These are phyloP conservation scores for Amphimallon solstitiale DNA, from an alignment of 2,888 invertebrate species.

Conservation along the genomic window DNA sequence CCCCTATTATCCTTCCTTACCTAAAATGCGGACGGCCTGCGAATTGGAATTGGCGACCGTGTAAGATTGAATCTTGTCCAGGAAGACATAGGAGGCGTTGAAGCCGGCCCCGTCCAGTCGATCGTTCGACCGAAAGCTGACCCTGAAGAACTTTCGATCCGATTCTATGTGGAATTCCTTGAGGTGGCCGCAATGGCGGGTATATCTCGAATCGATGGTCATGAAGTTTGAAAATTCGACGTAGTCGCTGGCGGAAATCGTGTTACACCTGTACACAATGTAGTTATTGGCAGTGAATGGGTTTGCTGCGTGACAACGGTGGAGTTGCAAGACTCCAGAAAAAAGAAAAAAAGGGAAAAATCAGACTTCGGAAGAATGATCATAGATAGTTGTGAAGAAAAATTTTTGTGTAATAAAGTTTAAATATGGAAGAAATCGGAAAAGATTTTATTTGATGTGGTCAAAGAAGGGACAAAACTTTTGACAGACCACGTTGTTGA, in stretches of 20 bases:
- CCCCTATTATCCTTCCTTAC: neutral
- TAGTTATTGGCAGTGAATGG: no score
- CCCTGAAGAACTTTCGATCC: constrained; percentile 92
- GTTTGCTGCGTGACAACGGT: no score
- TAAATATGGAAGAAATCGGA: no score
- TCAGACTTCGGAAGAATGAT: neutral
- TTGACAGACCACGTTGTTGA: no score
- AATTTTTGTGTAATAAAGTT: no score
- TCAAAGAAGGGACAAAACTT: no score
- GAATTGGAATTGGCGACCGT: constrained; percentile 54
- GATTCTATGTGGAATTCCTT: constrained; percentile 85
- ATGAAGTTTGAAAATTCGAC: constrained; percentile 96
- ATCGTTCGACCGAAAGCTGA: constrained; percentile 94
- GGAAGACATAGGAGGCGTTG: constrained; percentile 89
- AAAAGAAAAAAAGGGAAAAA: neutral
- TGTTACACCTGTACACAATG: constrained; percentile 74
- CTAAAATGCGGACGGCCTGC: neutral
- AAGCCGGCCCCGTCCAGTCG: constrained; percentile 94
- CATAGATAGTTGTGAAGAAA: neutral
- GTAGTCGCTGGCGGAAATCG: constrained; percentile 91
- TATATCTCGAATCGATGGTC: constrained; percentile 88
- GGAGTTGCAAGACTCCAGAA: neutral
- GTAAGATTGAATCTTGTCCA: constrained; percentile 73
- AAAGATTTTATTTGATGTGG: no score
- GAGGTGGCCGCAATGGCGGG: constrained; percentile 87